Evolutionary conservation across 2,797 vertebrate species (phyloP).

Genomic region (Hoplostethus atlanticus): DNA sequence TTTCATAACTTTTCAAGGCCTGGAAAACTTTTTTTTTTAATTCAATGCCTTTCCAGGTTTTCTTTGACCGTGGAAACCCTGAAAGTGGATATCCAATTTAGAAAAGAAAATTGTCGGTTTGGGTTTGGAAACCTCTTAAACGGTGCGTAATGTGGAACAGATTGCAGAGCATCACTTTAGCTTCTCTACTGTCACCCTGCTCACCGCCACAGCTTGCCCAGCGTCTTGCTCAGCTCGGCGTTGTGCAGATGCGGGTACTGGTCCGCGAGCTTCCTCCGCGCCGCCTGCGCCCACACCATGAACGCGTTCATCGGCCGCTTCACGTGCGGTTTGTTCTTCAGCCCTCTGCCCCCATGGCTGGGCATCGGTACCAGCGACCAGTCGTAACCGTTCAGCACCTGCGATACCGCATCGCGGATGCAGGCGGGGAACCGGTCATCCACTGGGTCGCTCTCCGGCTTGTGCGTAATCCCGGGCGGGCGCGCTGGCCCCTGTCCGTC

Average conservation of each 20-base stretch:
- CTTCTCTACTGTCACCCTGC: conserved; percentile 24
- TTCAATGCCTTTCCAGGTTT: too few species aligned
- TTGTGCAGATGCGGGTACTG: conserved; percentile 93
- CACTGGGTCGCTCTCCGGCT: conserved; percentile 68
- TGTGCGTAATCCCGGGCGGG: conserved; percentile 67
- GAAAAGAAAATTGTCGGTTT: too few species aligned
- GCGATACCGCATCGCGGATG: conserved; percentile 93
- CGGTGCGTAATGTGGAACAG: not conserved
- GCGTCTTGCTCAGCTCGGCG: conserved; percentile 92
- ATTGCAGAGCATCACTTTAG: too few species aligned
- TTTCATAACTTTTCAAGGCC: too few species aligned
- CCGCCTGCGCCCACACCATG: conserved; percentile 92
- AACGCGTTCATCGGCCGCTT: conserved; percentile 91
- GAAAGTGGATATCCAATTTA: too few species aligned
- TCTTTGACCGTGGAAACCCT: too few species aligned
- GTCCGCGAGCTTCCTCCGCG: conserved; percentile 88
- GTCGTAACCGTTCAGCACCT: conserved; percentile 94
- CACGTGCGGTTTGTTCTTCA: conserved; percentile 90
- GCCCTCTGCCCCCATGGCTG: conserved; percentile 83
- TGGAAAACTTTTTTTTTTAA: too few species aligned
- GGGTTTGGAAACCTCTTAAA: not conserved
- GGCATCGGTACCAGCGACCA: conserved; percentile 93
- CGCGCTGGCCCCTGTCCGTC: conserved; percentile 35
- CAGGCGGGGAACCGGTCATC: conserved; percentile 91
- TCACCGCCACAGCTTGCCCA: conserved; percentile 92